phyloP scores from a whole-genome alignment of 2,113 vertebrate genomes.

The Sitta europaea region DNA sequence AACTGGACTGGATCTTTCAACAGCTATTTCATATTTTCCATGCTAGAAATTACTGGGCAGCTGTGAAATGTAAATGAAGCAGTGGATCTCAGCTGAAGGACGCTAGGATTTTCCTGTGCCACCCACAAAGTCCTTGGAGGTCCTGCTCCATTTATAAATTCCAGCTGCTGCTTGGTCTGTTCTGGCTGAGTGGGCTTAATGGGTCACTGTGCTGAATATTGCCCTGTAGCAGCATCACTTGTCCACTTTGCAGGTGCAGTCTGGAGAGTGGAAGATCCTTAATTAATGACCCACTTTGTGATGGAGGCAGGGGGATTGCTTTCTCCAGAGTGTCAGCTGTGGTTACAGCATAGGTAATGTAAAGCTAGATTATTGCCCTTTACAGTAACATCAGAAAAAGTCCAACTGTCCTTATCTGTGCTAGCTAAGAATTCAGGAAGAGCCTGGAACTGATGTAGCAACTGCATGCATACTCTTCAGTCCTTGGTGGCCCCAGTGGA shows the following conservation, averaged over 20 bases:
- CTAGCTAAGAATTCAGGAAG: background rate
- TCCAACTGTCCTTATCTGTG: accelerated
- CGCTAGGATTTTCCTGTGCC: background rate
- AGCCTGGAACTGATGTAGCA: background rate
- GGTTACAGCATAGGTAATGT: background rate
- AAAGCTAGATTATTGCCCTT: background rate
- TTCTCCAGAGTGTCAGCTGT: background rate
- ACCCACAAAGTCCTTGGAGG: background rate
- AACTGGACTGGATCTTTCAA: background rate
- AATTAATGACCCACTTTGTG: background rate
- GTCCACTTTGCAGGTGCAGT: background rate
- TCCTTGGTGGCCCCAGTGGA: background rate
- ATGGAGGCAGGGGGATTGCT: background rate
- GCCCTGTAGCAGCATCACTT: background rate
- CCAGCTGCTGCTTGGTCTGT: background rate
- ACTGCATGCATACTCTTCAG: background rate
- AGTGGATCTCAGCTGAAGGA: background rate
- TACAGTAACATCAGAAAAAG: background rate
- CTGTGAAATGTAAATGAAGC: background rate
- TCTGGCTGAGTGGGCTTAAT: background rate
- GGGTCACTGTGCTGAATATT: background rate
- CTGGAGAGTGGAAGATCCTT: background rate
- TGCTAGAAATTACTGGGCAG: background rate
- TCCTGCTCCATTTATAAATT: background rate
- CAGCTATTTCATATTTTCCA: background rate